phyloP scores from a whole-genome alignment of 2,113 vertebrate species.

The Phrynocephalus versicolor region DNA sequence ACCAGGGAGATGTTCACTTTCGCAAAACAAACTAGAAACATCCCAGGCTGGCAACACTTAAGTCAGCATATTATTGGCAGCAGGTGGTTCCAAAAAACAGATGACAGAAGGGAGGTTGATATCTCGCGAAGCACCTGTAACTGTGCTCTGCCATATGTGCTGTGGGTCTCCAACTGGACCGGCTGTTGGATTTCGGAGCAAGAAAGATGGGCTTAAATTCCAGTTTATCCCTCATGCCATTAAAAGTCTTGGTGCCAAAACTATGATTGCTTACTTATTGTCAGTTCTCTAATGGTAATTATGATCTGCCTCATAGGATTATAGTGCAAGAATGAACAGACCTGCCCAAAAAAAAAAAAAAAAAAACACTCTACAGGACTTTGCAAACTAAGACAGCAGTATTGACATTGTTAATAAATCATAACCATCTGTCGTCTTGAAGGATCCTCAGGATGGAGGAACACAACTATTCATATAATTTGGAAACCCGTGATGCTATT shows the following conservation, averaged over 20 bases:
- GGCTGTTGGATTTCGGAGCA: neutral
- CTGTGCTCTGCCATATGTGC: neutral
- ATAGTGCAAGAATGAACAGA: neutral
- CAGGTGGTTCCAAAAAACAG: conserved; percentile 1
- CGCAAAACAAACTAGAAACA: conserved; percentile 1
- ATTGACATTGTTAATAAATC: neutral
- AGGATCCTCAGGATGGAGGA: neutral
- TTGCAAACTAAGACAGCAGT: neutral
- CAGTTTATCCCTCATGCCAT: neutral
- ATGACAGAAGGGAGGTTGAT: neutral
- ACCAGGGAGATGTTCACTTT: conserved; percentile 9
- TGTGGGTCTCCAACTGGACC: neutral
- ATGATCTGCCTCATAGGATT: neutral
- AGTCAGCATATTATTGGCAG: conserved; percentile 14
- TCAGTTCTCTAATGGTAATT: neutral
- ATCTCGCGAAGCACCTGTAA: neutral
- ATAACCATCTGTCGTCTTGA: neutral
- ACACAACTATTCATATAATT: neutral
- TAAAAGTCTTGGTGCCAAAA: neutral
- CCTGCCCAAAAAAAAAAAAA: neutral
- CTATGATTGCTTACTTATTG: neutral
- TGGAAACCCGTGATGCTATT: neutral
- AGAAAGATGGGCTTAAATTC: neutral
- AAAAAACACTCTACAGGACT: neutral
- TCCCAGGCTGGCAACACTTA: neutral